Evolutionary conservation across 1,140 invertebrate genomes (phyloP).

Genomic region (Armadillidium nasatum): DNA sequence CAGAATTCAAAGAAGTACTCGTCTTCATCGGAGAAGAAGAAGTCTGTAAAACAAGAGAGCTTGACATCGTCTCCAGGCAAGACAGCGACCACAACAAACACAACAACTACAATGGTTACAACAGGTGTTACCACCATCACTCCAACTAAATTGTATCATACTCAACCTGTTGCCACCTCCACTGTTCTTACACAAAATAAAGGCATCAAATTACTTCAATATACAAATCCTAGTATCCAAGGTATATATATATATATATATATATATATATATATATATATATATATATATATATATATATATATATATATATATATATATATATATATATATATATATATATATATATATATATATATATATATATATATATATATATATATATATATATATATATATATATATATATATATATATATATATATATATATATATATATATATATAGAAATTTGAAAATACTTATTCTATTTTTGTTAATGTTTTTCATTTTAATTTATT

Average conservation of each 20-base stretch:
- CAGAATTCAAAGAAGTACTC: not conserved
- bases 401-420: too few species aligned
- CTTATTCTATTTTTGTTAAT: too few species aligned
- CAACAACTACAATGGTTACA: not conserved
- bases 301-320: too few species aligned
- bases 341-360: too few species aligned
- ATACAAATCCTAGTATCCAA: not conserved
- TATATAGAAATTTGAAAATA: too few species aligned
- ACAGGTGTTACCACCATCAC: not conserved
- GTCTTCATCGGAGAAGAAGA: not conserved
- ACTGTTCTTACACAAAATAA: not conserved
- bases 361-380: too few species aligned
- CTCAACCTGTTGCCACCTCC: not conserved
- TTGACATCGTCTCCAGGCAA: not conserved
- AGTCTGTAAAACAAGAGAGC: not conserved
- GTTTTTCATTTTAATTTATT: too few species aligned
- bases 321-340: too few species aligned
- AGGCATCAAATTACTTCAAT: not conserved
- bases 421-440: too few species aligned
- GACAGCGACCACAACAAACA: not conserved
- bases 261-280: too few species aligned
- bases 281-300: too few species aligned
- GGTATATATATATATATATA: not conserved
- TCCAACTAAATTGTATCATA: not conserved
- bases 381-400: too few species aligned